Percentiles rank a stretch among this genome's conserved stretches.
These are phyloP conservation scores for Germaria angustata DNA, from an alignment of 2,888 invertebrate species.

Conservation along the genomic window DNA sequence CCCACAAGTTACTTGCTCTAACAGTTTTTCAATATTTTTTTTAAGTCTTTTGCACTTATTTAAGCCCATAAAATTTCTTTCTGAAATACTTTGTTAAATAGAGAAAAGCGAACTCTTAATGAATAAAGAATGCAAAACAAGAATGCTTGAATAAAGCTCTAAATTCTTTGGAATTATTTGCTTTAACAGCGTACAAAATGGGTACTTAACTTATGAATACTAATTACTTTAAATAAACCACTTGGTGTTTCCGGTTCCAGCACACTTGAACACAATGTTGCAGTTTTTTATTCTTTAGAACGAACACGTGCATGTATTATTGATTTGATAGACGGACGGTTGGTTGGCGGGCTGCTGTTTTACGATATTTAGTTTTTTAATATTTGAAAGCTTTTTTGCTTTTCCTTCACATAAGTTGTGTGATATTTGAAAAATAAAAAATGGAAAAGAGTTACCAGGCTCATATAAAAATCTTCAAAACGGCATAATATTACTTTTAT, in stretches of 20 bases:
- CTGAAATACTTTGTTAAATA: neutral
- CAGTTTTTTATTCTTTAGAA: conserved; percentile 30
- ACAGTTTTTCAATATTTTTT: neutral
- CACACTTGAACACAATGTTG: conserved; percentile 47
- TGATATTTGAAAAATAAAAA: neutral
- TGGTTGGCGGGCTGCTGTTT: neutral
- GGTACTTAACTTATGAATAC: conserved; percentile 54
- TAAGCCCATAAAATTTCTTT: neutral
- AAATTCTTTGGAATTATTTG: neutral
- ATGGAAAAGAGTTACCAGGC: neutral
- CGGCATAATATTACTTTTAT: too few relatives aligned
- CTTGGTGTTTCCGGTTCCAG: conserved; percentile 49
- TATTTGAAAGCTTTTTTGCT: neutral
- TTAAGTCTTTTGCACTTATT: neutral
- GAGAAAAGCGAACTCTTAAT: conserved; percentile 1
- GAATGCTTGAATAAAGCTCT: neutral
- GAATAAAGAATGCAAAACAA: neutral
- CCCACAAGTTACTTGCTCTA: neutral
- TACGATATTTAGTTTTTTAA: conserved; percentile 11
- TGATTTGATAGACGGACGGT: neutral
- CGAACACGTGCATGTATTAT: conserved; percentile 47
- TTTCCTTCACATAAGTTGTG: neutral
- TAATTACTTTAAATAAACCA: conserved; percentile 45
- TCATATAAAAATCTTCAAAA: too few relatives aligned
- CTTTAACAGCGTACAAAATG: conserved; percentile 17